Base-by-base conservation (phyloP, 2,797 vertebrate species). In the Catharus ustulatus region DNA sequence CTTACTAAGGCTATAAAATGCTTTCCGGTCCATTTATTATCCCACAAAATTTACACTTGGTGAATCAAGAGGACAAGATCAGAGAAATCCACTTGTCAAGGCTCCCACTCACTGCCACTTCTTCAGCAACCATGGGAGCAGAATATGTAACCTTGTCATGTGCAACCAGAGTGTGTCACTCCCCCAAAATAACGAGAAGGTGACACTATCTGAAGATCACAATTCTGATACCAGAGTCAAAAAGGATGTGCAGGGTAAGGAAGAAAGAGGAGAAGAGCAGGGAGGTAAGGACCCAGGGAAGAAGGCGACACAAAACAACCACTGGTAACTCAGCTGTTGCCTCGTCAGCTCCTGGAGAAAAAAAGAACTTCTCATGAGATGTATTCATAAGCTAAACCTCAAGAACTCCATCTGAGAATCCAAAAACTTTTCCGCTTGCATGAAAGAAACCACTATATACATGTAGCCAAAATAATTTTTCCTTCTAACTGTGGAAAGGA, bases 311-410 rank as follows among this genome's bases (percentile, higher is more conserved):
- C 1, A 17, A 61, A 83, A 48, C 26, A 66, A 45, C 27, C 42
- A 52, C 43, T 8, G 19, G 67, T 42, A 92, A 49, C 30, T 79
- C 74, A 74, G 72, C 38, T 61, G 49, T 68, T 85, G 78, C 75
- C 72, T 89, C 1, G 0, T 78, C 81, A 90, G 55, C n/a, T 87
- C 85, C 61, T 90, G 87, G 75, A 89, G 67, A 94, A 95, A 95
- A 88, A 87, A 51, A 1, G 0, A 74, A 54, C 87, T 93, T 93
- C 92, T 92, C 75, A 95, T 78, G 89, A 87, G 68, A 89, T n/a
- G 55, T 85, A 92, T 92, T 94, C 87, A 90, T 92, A 92, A 93
- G 84, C 75, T 91, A 94, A 95, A 95, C 90, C 81, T 97, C 86
- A 95, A 92, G 67, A 59, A 74, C 86, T 93, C 38, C 80, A 95